Percentiles rank a stretch among this genome's conserved stretches.
Conservation (phyloP, 2,113 vertebrate genomes). For the Antennarius striatus region DNA sequence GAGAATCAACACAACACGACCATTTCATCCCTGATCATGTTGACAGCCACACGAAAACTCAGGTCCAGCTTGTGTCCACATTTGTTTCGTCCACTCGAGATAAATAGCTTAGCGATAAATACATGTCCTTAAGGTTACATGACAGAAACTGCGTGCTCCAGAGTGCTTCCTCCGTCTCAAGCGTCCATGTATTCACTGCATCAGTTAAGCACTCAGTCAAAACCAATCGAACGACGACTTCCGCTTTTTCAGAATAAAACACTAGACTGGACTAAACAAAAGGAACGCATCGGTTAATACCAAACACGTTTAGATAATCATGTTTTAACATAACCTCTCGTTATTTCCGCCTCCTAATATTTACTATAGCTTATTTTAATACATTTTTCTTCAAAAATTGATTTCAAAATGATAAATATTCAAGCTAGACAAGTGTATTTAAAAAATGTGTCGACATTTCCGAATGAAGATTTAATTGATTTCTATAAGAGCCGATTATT, state of each 20-base stretch:
- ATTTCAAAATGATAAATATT: too few relatives aligned
- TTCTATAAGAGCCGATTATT: too few relatives aligned
- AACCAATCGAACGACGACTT: background rate
- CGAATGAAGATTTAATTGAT: too few relatives aligned
- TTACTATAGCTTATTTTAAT: too few relatives aligned
- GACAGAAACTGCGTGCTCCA: background rate
- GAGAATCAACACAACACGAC: constrained; percentile 9
- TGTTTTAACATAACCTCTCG: too few relatives aligned
- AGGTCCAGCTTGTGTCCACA: constrained; percentile 28
- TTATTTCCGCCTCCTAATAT: too few relatives aligned
- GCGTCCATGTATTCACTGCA: background rate
- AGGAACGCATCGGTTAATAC: too few relatives aligned
- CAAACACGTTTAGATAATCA: too few relatives aligned
- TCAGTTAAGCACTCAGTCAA: background rate
- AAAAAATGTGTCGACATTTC: too few relatives aligned
- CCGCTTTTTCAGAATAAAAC: constrained; percentile 62
- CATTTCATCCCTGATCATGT: constrained; percentile 25
- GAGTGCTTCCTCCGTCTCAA: constrained; percentile 33
- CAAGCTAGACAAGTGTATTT: too few relatives aligned
- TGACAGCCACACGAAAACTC: constrained; percentile 19
- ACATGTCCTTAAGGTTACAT: constrained; percentile 35
- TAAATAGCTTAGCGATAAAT: background rate
- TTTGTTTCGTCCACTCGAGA: constrained; percentile 20
- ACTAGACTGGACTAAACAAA: background rate
- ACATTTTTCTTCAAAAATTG: too few relatives aligned